A percentile compares a stretch with the other conserved stretches of the same genome.
Conservation (phyloP, 2,888 invertebrate genomes). For the Tetheella fluctuosa region DNA sequence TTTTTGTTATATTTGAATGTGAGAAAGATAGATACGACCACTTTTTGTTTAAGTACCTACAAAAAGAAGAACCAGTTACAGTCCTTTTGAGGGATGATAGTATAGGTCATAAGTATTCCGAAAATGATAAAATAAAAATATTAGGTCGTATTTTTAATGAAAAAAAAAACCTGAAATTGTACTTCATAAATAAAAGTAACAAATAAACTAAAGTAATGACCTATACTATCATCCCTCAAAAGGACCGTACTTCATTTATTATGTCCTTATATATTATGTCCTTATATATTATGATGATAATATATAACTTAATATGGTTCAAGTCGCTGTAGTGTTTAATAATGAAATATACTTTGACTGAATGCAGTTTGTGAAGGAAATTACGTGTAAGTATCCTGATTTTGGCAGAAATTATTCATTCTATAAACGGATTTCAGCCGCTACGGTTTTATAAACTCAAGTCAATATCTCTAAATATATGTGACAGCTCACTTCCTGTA, state of each 20-base stretch:
- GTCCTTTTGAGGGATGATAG: neutral
- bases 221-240: too few species aligned
- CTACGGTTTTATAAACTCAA: slow-evolving; percentile 34
- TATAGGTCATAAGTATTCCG: too few species aligned
- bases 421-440: slow-evolving; percentile 35
- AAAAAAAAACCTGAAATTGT: neutral
- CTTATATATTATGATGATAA: too few species aligned
- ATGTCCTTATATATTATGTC: too few species aligned
- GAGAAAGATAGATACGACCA: too few species aligned
- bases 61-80: neutral
- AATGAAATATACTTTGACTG: neutral
- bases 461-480: slow-evolving; percentile 50
- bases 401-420: slow-evolving; percentile 25
- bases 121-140: too few species aligned
- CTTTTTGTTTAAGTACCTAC: too few species aligned
- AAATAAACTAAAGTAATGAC: too few species aligned
- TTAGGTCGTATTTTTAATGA: too few species aligned
- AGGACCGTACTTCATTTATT: too few species aligned
- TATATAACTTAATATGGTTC: neutral
- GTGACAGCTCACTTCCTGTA: slow-evolving; percentile 51
- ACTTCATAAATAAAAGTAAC: too few species aligned
- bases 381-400: too few species aligned
- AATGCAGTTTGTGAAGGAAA: neutral
- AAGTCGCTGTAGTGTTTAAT: neutral
- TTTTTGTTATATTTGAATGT: neutral